phyloP scores from a whole-genome alignment of 2,113 vertebrate species.

The Brachyistius frenatus region DNA sequence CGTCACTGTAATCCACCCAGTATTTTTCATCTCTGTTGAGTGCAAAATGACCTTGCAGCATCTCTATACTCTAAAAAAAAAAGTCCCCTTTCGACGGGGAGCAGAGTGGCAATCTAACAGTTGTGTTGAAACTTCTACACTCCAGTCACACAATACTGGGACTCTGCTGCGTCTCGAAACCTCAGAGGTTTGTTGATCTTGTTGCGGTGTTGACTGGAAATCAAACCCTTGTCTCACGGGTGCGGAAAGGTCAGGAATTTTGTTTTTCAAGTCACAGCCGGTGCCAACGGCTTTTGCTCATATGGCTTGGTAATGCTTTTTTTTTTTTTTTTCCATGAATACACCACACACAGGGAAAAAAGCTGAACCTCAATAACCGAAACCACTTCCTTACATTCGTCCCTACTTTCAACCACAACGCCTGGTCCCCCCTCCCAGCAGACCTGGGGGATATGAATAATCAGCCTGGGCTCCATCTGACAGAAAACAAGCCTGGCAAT shows the following conservation, averaged over 20 bases:
- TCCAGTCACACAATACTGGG: constrained; percentile 45
- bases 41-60: constrained; percentile 60
- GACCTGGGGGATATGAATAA: constrained; percentile 70
- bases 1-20: constrained; percentile 61
- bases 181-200: constrained; percentile 76
- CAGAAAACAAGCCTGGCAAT: constrained; percentile 63
- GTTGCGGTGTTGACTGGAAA: constrained; percentile 71
- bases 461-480: constrained; percentile 55
- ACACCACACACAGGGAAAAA: constrained; percentile 74
- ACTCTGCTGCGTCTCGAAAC: constrained; percentile 54
- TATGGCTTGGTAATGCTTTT: constrained; percentile 32
- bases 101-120: not conserved
- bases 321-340: constrained; percentile 41
- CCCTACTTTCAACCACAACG: constrained; percentile 70
- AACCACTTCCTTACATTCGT: constrained; percentile 84
- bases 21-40: constrained; percentile 64
- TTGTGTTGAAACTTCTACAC: constrained; percentile 43
- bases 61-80: constrained; percentile 27
- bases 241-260: constrained; percentile 79
- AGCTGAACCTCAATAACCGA: constrained; percentile 75
- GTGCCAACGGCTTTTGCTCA: constrained; percentile 56
- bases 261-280: constrained; percentile 73
- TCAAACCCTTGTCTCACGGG: constrained; percentile 60
- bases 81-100: constrained; percentile 26
- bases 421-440: constrained; percentile 53